Evolutionary conservation across 2,113 vertebrate species (phyloP), one percentile per base, ranked within the genome.

Genomic region (Aepyceros melampus): DNA sequence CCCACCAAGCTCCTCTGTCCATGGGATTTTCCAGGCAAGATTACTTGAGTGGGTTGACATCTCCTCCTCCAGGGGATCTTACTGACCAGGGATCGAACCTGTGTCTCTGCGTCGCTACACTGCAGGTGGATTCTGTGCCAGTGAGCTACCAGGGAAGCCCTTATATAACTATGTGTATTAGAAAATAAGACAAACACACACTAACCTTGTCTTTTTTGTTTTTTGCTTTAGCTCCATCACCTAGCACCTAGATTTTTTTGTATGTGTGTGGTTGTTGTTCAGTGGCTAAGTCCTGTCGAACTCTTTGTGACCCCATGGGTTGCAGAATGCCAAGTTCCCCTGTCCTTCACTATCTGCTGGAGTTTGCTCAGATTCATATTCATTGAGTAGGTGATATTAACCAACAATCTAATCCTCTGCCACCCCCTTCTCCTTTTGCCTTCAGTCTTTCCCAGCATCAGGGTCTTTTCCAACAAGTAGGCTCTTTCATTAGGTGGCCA

Each of bases 131-230:
- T 71, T 71, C 67, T 11, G 5, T 71, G 40, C n/a, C 10, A 40
- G 19, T 23, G 67, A 40, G 67, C 67, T 40, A 71, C 67, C 19
- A 71, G n/a, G 67, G n/a, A 71, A 71, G 67, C 67, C 64, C 9
- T 40, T 85, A 10, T 21, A 6, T n/a, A 85, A 53, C 9, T 56
- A 17, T 81, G n/a, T 36, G 33, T n/a, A 51, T 45, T 85, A 43
- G 33, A 81, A 81, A 79, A 58, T 25, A 51, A 94, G 31, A 58
- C 47, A 51, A 56, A 53, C 51, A 88, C 43, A 71, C 58, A 93
- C 33, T 11, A 60, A 93, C 1, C 29, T 78, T 36, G 15, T 49
- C 17, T 94, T 19, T 87, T 11, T 36, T 60, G 31, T 25, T 55
- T 6, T 29, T 76, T 67, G 17, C 11, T 82, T 17, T 31, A 23